phyloP scores from a whole-genome alignment of 1,140 invertebrate species.

The Pteromalus puparum region DNA sequence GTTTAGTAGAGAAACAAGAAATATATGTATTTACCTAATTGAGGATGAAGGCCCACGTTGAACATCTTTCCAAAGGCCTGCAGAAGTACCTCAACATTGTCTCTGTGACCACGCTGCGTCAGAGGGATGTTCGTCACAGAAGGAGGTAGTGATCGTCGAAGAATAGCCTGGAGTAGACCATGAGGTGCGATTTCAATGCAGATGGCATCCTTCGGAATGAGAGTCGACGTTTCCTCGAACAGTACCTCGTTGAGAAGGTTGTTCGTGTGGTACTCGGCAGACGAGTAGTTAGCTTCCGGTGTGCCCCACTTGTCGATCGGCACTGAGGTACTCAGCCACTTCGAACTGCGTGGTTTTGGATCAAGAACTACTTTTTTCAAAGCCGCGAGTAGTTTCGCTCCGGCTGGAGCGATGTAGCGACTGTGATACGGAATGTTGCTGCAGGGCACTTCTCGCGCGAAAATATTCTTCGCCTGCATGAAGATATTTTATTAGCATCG shows the following conservation, averaged over 20 bases:
- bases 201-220: too few relatives aligned
- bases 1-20: too few relatives aligned
- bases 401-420: constrained; percentile 78
- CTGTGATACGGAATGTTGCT: constrained; percentile 85
- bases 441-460: constrained; percentile 83
- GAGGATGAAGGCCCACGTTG: constrained; percentile 79
- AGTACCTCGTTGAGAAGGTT: constrained; percentile 90
- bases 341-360: constrained; percentile 82
- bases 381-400: constrained; percentile 83
- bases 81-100: constrained; percentile 84
- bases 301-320: constrained; percentile 86
- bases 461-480: constrained; percentile 82
- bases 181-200: constrained; percentile 91
- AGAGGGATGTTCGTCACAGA: constrained; percentile 84
- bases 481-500: background rate
- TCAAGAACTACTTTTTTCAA: constrained; percentile 83
- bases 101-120: constrained; percentile 84
- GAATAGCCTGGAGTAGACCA: constrained; percentile 81
- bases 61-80: constrained; percentile 85
- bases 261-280: constrained; percentile 95
- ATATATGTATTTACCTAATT: constrained; percentile 63
- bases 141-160: constrained; percentile 77
- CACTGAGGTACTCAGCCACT: constrained; percentile 93
- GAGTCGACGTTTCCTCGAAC: constrained; percentile 87
- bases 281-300: constrained; percentile 81